These are phyloP conservation scores for Athripsodes cinereus DNA, from an alignment of 2,888 invertebrate species.

Conservation along the genomic window DNA sequence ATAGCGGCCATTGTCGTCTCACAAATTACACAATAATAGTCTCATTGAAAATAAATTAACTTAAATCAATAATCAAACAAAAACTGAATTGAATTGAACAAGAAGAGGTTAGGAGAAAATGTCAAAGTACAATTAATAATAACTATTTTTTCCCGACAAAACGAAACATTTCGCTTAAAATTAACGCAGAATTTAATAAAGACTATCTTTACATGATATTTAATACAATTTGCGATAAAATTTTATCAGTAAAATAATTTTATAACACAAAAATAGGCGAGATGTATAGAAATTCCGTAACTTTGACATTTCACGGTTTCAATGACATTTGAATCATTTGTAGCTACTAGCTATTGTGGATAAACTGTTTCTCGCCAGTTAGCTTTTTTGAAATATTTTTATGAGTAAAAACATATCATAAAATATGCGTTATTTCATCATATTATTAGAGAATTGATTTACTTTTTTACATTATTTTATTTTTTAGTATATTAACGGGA, in stretches of 20 bases:
- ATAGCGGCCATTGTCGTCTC: slow-evolving; percentile 58
- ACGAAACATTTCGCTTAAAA: too few relatives aligned
- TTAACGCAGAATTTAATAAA: background rate
- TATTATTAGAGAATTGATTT: too few relatives aligned
- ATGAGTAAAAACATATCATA: too few relatives aligned
- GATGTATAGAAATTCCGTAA: background rate
- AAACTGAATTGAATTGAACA: background rate
- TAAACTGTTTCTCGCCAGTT: background rate
- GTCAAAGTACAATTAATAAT: background rate
- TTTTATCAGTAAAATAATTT: background rate
- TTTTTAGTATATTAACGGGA: too few relatives aligned
- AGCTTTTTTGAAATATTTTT: too few relatives aligned
- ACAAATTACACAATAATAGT: background rate
- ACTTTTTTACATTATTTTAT: too few relatives aligned
- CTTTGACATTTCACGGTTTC: slow-evolving; percentile 2
- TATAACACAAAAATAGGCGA: background rate
- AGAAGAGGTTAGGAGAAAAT: background rate
- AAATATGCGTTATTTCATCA: too few relatives aligned
- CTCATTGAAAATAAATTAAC: background rate
- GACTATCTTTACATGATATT: background rate
- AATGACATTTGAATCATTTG: background rate
- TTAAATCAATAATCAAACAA: background rate
- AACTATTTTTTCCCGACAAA: background rate
- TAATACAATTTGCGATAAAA: background rate
- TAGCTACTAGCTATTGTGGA: background rate